These are phyloP conservation scores for Spilogale gracilis DNA, from an alignment of 2,113 vertebrate genomes.

Conservation along the genomic window DNA sequence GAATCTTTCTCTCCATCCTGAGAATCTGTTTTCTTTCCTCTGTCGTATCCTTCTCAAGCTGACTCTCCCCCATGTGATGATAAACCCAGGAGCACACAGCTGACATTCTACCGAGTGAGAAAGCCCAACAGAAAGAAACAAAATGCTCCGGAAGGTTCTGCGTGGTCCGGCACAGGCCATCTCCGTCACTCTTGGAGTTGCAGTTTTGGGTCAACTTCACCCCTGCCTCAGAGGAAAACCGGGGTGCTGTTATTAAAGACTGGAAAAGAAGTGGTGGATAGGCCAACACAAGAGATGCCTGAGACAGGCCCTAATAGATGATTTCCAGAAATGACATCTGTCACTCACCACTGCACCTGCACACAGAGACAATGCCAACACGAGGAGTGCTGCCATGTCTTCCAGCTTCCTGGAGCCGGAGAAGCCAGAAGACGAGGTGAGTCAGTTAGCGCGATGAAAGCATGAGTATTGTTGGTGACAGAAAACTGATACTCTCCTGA, in stretches of 20 bases:
- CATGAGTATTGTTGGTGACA: neutral
- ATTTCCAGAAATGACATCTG: neutral
- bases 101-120: neutral
- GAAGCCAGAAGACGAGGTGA: neutral
- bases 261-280: neutral
- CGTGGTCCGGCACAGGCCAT: neutral
- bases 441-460: neutral
- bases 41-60: neutral
- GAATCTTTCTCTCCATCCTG: neutral
- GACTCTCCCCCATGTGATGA: neutral
- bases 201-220: neutral
- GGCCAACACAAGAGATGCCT: neutral
- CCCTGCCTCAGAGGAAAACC: neutral
- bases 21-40: neutral
- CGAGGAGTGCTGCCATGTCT: neutral
- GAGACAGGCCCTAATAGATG: too few species aligned
- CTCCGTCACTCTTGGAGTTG: neutral
- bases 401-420: neutral
- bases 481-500: neutral
- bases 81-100: neutral
- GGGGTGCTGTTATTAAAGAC: neutral
- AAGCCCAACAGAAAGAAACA: neutral
- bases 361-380: too few species aligned
- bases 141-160: neutral
- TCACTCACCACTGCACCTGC: neutral